Conservation (phyloP, 2,888 invertebrate species). For the Conomelus anceps region DNA sequence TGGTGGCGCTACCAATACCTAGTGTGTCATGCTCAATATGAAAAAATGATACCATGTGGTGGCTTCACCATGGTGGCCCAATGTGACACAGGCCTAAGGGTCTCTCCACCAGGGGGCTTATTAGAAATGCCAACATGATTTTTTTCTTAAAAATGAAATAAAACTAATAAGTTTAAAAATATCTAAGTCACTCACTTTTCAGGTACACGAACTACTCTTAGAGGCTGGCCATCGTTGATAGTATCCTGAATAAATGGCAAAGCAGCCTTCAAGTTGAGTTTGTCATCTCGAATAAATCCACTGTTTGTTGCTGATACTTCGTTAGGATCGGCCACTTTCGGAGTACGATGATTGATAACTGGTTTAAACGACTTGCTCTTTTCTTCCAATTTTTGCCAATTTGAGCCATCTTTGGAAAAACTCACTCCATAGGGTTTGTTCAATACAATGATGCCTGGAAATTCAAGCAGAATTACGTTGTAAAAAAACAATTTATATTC, state of each 20-base stretch:
- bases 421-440: neutral
- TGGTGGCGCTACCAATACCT: too few species aligned
- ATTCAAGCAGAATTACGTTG: neutral
- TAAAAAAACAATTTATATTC: too few species aligned
- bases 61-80: too few species aligned
- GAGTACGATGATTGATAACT: neutral
- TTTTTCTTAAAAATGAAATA: too few species aligned
- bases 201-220: neutral
- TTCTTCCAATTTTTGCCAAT: neutral
- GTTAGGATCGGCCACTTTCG: neutral
- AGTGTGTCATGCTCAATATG: too few species aligned
- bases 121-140: too few species aligned
- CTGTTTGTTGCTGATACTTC: neutral
- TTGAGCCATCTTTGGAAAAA: neutral
- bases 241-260: neutral
- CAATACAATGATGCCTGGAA: neutral
- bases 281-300: neutral
- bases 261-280: neutral
- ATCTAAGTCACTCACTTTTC: neutral
- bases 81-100: too few species aligned
- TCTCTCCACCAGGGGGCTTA: too few species aligned
- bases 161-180: too few species aligned
- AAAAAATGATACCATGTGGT: too few species aligned
- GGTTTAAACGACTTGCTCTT: neutral
- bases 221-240: neutral